Percentiles rank a stretch among this genome's conserved stretches.
Conservation (phyloP, 2,797 vertebrate genomes). For the Phaenicophaeus curvirostris region DNA sequence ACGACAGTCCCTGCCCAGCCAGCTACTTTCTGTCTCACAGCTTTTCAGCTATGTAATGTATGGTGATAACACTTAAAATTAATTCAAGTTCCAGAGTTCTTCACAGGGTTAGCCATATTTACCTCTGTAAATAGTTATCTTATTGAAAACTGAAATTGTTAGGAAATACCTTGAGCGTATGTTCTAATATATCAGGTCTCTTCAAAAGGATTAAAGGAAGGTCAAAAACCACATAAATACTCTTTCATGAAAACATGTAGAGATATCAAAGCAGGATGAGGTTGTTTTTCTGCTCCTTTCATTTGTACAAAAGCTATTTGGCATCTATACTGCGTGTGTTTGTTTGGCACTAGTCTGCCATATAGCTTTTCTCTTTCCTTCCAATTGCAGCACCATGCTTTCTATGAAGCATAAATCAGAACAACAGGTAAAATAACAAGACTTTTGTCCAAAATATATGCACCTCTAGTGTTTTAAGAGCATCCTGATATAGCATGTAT, state of each 20-base stretch:
- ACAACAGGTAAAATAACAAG: conserved; percentile 1
- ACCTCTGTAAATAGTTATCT: not conserved
- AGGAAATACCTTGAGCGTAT: not conserved
- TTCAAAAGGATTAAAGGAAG: not conserved
- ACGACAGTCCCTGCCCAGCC: not conserved
- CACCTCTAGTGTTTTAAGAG: not conserved
- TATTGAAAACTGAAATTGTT: not conserved
- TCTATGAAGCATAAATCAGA: conserved; percentile 23
- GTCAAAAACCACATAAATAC: not conserved
- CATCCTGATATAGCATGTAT: not conserved
- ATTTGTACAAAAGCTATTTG: conserved; percentile 31
- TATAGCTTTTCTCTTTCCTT: conserved; percentile 26
- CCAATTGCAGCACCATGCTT: not conserved
- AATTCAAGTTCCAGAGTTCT: not conserved
- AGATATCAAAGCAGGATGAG: not conserved
- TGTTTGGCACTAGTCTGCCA: conserved; percentile 44
- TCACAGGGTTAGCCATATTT: not conserved
- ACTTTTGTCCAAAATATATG: not conserved
- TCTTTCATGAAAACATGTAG: not conserved
- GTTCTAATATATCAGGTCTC: not conserved
- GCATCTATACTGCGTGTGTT: not conserved
- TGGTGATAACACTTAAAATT: not conserved
- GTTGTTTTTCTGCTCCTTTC: conserved; percentile 7
- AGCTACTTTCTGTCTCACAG: not conserved
- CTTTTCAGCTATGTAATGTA: not conserved